Conservation (phyloP, 2,888 invertebrate genomes). For the Alsophila aescularia region DNA sequence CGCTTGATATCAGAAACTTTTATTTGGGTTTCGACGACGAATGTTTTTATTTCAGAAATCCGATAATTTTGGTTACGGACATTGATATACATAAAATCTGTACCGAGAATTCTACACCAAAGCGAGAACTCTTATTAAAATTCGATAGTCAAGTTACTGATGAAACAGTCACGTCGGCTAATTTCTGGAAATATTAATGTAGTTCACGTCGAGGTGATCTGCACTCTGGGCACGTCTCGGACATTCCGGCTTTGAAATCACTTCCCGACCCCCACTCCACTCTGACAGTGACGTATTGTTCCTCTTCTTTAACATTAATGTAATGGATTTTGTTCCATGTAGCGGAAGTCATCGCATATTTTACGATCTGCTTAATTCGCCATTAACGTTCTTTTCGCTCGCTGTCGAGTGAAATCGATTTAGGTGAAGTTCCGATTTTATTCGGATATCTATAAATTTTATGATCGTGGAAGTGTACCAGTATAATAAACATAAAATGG, state of each 20-base stretch:
- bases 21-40: too few relatives aligned
- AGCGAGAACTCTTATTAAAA: slow-evolving; percentile 39
- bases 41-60: too few relatives aligned
- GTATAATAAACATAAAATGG: too few relatives aligned
- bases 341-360: slow-evolving; percentile 72
- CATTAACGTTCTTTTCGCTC: slow-evolving; percentile 51
- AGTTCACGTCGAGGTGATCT: slow-evolving; percentile 64
- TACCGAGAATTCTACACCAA: slow-evolving; percentile 25
- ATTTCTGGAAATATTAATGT: slow-evolving; percentile 76
- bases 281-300: slow-evolving; percentile 81
- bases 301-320: slow-evolving; percentile 80
- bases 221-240: slow-evolving; percentile 74
- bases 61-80: too few relatives aligned
- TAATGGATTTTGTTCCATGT: slow-evolving; percentile 81
- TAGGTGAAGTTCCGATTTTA: not conserved
- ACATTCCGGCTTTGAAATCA: slow-evolving; percentile 79
- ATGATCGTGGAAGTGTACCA: too few relatives aligned
- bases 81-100: too few relatives aligned
- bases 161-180: slow-evolving; percentile 65
- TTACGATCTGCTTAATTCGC: slow-evolving; percentile 60
- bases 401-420: slow-evolving; percentile 13
- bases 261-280: slow-evolving; percentile 72
- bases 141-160: slow-evolving; percentile 47
- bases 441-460: too few relatives aligned
- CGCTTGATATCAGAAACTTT: too few relatives aligned